Percentiles rank a stretch among this genome's conserved stretches.
Evolutionary conservation across 2,797 vertebrate genomes (phyloP).

Genomic region (Oreortyx pictus): DNA sequence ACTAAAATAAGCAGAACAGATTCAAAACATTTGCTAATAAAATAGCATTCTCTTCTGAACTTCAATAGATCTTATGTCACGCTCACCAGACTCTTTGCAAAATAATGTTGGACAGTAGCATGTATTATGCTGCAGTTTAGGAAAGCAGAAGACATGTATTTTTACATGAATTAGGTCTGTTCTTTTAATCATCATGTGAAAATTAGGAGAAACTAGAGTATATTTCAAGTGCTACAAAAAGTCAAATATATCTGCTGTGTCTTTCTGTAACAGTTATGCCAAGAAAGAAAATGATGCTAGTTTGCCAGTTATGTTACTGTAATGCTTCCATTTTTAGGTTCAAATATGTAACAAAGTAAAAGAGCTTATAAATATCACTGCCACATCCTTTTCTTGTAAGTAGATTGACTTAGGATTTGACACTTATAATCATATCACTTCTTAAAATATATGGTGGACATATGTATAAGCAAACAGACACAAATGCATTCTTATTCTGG

Average conservation of each 20-base stretch:
- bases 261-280: background rate
- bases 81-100: background rate
- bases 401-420: background rate
- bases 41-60: background rate
- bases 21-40: background rate
- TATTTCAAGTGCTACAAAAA: background rate
- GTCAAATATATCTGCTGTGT: background rate
- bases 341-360: background rate
- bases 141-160: background rate
- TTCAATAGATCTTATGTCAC: background rate
- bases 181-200: background rate
- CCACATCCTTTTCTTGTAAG: background rate
- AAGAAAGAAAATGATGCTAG: background rate
- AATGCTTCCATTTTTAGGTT: background rate
- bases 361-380: background rate
- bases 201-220: background rate
- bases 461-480: background rate
- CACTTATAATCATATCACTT: background rate
- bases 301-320: background rate
- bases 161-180: background rate
- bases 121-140: background rate
- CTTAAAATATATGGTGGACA: background rate
- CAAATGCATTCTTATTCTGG: background rate
- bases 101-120: background rate
- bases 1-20: background rate